Evolutionary conservation across 1,140 invertebrate genomes (phyloP).

Genomic region (Anoplolepis gracilipes): DNA sequence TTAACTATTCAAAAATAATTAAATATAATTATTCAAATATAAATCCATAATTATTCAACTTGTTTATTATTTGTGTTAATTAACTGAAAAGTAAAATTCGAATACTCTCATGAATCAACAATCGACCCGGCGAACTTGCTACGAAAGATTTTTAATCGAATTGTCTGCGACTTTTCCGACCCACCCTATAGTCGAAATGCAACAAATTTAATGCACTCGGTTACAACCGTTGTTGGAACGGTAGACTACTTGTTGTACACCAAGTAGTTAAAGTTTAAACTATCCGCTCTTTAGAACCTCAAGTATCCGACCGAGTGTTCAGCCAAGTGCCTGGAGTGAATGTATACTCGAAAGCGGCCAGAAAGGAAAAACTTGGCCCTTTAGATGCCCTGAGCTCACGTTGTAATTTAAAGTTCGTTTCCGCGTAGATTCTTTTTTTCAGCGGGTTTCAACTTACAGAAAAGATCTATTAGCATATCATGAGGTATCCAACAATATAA

Average conservation of each 20-base stretch:
- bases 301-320: constrained; percentile 52
- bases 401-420: constrained; percentile 52
- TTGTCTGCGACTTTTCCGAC: not conserved
- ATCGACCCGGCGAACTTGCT: not conserved
- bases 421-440: not conserved
- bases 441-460: not conserved
- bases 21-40: not conserved
- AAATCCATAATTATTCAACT: not conserved
- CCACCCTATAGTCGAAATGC: not conserved
- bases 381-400: constrained; percentile 3
- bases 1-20: too few relatives aligned
- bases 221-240: constrained; percentile 29
- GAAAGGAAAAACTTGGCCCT: constrained; percentile 58
- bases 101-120: not conserved
- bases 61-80: not conserved
- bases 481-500: not conserved
- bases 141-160: not conserved
- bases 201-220: constrained; percentile 42
- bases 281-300: constrained; percentile 63
- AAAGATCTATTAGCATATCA: not conserved
- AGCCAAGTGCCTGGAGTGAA: constrained; percentile 37
- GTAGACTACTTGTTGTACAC: constrained; percentile 63
- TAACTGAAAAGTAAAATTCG: not conserved
- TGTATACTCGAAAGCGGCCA: constrained; percentile 43
- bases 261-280: constrained; percentile 63